Evolutionary conservation across 2,888 invertebrate genomes (phyloP), one percentile per base, ranked within the genome.

Genomic region (Zhuqinia jingwanae): DNA sequence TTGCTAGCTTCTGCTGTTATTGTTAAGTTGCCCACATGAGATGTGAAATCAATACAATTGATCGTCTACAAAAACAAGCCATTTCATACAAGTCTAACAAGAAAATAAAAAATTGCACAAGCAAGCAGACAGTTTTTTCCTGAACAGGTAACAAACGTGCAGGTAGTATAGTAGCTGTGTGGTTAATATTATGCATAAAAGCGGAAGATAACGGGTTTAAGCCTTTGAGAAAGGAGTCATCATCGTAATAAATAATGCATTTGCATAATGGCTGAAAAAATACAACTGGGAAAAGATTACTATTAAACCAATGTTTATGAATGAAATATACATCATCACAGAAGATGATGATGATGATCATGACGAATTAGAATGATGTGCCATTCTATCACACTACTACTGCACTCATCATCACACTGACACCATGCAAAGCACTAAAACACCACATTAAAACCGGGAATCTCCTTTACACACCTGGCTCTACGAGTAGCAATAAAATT

Each of bases 1-100:
- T 73, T 73, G 81, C 73, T 81, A n/a, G 36, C 45, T 42, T 22
- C 68, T 73, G n/a, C 22, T 76, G 56, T 56, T 65, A 11, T 65
- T 70, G 70, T 70, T 47, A 70, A 50, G 70, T 70, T 76, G 75
- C 81, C 70, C 81, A 73, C 73, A 73, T 73, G 60, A 81, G 81
- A 81, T 81, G 81, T 81, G 81, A 73, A 81, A 81, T 81, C 81
- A 73, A 81, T 81, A 81, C 81, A 81, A 81, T 81, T 81, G 81
- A 81, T 81, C 73, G 73, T 60, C 79, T 10, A 81, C 45, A 63
- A 78, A 76, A 76, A 78, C 78, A 78, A 63, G 78, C 78, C n/a
- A 36, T 20, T 63, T 78, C 63, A 22, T 27, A 78, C 36, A 27
- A 78, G 27, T 20, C 45, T 63, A 63, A 78, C 78, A 78, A 63